Evolutionary conservation across 1,140 invertebrate genomes (phyloP).

Genomic region (Matsumurasca onukii): DNA sequence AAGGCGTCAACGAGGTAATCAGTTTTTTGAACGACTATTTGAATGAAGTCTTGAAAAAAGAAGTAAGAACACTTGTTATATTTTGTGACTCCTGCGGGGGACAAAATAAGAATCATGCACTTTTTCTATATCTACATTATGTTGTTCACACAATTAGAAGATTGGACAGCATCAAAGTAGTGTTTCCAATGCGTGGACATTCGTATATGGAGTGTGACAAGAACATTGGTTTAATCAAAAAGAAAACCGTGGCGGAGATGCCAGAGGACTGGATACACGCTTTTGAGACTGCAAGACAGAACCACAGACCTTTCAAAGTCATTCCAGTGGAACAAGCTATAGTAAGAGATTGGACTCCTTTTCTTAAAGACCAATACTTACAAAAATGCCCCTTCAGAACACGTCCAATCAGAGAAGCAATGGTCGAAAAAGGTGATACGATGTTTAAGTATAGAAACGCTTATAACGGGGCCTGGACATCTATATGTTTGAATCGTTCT

Average conservation of each 20-base stretch:
- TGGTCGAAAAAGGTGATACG: slow-evolving; percentile 24
- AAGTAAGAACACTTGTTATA: background rate
- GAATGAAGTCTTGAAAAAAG: background rate
- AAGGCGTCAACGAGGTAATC: slow-evolving; percentile 25
- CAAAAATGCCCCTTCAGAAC: slow-evolving; percentile 27
- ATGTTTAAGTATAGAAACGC: slow-evolving; percentile 24
- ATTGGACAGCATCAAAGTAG: slow-evolving; percentile 28
- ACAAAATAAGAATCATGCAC: slow-evolving; percentile 16
- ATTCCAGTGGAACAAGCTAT: slow-evolving; percentile 19
- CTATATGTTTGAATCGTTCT: background rate
- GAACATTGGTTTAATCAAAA: slow-evolving; percentile 32
- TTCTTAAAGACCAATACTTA: slow-evolving; percentile 16
- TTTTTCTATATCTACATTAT: slow-evolving; percentile 35
- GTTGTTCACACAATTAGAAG: slow-evolving; percentile 33
- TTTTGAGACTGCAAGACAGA: slow-evolving; percentile 24
- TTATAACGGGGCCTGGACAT: slow-evolving; percentile 22
- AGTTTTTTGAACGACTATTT: slow-evolving; percentile 21
- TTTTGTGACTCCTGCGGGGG: slow-evolving; percentile 19
- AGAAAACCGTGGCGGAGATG: slow-evolving; percentile 30
- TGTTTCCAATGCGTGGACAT: slow-evolving; percentile 35
- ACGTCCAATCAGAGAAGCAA: slow-evolving; percentile 16
- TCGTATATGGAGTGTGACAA: slow-evolving; percentile 36
- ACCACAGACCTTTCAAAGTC: slow-evolving; percentile 27
- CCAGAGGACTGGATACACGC: slow-evolving; percentile 29
- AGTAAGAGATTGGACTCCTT: slow-evolving; percentile 18